phyloP scores from a whole-genome alignment of 2,888 invertebrate species.

The Catotricha subobsoleta region DNA sequence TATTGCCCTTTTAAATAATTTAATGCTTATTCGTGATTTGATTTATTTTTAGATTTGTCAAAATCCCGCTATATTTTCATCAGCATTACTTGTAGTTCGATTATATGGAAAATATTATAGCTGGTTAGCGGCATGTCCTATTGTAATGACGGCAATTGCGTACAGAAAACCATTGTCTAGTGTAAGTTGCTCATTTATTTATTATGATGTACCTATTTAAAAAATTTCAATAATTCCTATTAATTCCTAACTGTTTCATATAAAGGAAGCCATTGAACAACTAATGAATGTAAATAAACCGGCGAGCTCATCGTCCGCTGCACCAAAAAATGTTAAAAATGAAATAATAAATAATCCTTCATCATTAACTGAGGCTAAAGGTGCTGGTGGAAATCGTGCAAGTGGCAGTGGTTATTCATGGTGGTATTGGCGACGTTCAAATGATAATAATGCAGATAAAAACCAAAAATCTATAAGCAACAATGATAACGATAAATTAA shows the following conservation, averaged over 20 bases:
- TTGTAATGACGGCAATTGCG: conserved; percentile 70
- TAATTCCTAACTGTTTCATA: no score
- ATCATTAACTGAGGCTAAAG: conserved; percentile 12
- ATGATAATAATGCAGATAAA: conserved; percentile 22
- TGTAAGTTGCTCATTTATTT: conserved; percentile 2
- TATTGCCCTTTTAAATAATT: conserved; percentile 13
- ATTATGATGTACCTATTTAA: not conserved
- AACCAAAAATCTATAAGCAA: conserved; percentile 11
- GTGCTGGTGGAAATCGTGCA: conserved; percentile 3
- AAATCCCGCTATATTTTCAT: conserved; percentile 56
- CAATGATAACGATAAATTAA: conserved; percentile 14
- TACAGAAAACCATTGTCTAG: conserved; percentile 57
- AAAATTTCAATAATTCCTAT: not conserved
- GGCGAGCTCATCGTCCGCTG: not conserved
- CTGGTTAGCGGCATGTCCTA: conserved; percentile 80
- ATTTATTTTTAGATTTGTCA: conserved; percentile 35
- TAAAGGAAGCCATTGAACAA: conserved; percentile 26
- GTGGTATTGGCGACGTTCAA: conserved; percentile 50
- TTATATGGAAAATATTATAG: conserved; percentile 77
- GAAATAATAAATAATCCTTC: conserved; percentile 15
- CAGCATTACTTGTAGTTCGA: conserved; percentile 69
- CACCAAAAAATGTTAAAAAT: conserved; percentile 7
- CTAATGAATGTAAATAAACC: conserved; percentile 19
- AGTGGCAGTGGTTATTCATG: conserved; percentile 34
- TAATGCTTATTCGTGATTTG: no score